Percentiles rank a stretch among this genome's conserved stretches.
phyloP scores from a whole-genome alignment of 2,797 vertebrate species.

The Myotis planiceps region DNA sequence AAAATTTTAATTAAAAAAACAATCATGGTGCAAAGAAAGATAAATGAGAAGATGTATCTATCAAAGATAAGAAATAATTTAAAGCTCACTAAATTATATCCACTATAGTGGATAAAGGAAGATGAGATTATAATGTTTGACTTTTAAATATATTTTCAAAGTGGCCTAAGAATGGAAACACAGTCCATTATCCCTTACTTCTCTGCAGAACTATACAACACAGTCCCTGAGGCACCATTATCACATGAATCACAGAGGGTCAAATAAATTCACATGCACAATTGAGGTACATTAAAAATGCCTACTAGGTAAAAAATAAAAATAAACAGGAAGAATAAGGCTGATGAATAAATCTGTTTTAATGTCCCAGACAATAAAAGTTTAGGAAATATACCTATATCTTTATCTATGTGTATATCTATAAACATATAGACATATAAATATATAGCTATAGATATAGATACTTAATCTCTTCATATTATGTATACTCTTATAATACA shows the following conservation, averaged over 20 bases:
- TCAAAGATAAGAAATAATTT: background rate
- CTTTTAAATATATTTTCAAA: constrained; percentile 46
- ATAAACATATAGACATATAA: background rate
- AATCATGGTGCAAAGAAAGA: background rate
- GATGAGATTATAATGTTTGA: background rate
- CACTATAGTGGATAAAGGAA: background rate
- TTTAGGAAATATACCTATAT: background rate
- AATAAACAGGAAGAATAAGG: background rate
- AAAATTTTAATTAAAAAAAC: background rate
- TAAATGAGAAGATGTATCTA: background rate
- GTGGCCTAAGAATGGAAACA: background rate
- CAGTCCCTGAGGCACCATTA: background rate
- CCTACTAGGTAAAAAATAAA: background rate
- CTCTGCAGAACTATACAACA: background rate
- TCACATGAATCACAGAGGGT: background rate
- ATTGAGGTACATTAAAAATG: constrained; percentile 34
- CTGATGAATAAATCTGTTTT: background rate
- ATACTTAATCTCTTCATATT: background rate
- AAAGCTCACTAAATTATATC: background rate
- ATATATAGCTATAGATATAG: background rate
- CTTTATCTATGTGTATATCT: too few species aligned
- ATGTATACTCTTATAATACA: too few species aligned
- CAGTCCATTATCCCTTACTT: background rate
- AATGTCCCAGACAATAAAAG: background rate
- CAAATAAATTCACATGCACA: constrained; percentile 33